Base-by-base conservation (phyloP, 2,797 vertebrate species). In the Phylloscopus collybita region DNA sequence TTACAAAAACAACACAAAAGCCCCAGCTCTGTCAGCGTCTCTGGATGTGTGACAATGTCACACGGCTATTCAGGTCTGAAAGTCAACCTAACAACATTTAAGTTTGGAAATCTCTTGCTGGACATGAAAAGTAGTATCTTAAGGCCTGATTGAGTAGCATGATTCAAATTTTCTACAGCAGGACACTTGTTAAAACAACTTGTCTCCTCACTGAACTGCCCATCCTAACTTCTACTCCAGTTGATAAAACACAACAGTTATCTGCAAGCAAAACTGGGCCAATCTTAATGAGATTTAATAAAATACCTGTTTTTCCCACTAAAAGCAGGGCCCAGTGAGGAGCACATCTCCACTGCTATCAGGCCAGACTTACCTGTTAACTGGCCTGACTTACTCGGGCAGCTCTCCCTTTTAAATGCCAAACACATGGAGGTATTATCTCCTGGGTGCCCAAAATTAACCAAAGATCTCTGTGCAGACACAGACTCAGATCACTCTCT, bases 11-110 rank as follows among this genome's bases (percentile, higher is more conserved):
- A 40, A 26, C 50, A 65, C 11, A 36, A 51, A 34, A 11, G 3
- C 0, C 9, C 12, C 36, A 79, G 34, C 2, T 76, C 38, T 25
- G 23, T 50, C 67, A 81, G n/a, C 5, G 0, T 75, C 30, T 49
- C 40, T 16, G 26, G 19, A 53, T 30, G 8, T 47, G 10, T 0
- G 10, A 80, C 1, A 0, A 47, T 10, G 25, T 61, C 45, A 40
- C 44, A 38, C 0, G 4, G 29, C 7, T 81, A 53, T 80, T 20
- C 34, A 71, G 40, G 49, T 90, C 36, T 70, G 26, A 53, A 76
- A 93, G 36, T 62, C 62, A 86, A 34, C 13, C 19, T 54, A 40
- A 51, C 6, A 57, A 73, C 66, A 64, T 71, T 29, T 57, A 65
- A 42, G 9, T 49, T 36, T 0, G 1, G 49, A 80, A 80, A 86